Percentiles rank a stretch among this genome's conserved stretches.
These are phyloP conservation scores for Drosophila fulvimacula DNA, from an alignment of 2,888 invertebrate genomes.

Conservation along the genomic window DNA sequence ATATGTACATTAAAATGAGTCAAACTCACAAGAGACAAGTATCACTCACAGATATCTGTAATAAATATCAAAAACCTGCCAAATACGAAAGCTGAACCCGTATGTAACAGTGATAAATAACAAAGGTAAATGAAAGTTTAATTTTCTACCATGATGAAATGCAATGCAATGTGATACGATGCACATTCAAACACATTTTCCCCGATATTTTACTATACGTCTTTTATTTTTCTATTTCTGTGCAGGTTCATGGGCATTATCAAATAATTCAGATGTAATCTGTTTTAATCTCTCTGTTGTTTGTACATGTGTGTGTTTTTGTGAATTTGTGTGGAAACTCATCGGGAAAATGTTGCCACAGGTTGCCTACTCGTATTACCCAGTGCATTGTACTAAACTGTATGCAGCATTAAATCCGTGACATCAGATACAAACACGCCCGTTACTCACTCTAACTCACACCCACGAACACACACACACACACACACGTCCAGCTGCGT, in stretches of 20 bases:
- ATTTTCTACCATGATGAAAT: conserved; percentile 26
- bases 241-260: conserved; percentile 54
- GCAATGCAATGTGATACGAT: conserved; percentile 18
- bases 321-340: conserved; percentile 32
- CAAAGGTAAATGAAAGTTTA: conserved; percentile 21
- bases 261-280: conserved; percentile 79
- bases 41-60: not conserved
- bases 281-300: conserved; percentile 60
- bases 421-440: conserved; percentile 20
- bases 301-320: conserved; percentile 10
- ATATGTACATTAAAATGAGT: too few species aligned
- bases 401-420: conserved; percentile 60
- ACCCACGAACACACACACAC: conserved; percentile 15
- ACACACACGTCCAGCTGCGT: conserved; percentile 14
- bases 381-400: conserved; percentile 66
- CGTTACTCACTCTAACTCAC: conserved; percentile 7
- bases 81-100: conserved; percentile 4
- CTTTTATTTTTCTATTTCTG: conserved; percentile 2
- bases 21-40: not conserved
- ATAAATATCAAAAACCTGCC: not conserved
- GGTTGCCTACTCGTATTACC: conserved; percentile 28
- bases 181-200: conserved; percentile 1
- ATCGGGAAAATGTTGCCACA: conserved; percentile 42
- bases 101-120: not conserved
- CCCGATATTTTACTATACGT: not conserved